These are phyloP conservation scores for Parnassius glacialis DNA, from an alignment of 2,888 invertebrate genomes.

Conservation along the genomic window DNA sequence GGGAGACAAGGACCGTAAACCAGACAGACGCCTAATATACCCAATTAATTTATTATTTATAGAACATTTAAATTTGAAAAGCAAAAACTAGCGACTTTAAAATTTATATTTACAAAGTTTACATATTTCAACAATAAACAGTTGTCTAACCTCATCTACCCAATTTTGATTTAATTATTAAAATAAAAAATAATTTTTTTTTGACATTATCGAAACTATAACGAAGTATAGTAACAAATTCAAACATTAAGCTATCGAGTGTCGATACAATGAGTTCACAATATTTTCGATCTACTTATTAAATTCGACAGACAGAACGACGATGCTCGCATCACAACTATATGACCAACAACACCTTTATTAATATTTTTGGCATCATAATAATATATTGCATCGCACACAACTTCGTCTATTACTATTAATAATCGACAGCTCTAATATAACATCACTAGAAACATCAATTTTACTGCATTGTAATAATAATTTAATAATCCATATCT, in stretches of 20 bases:
- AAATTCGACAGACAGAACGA: constrained; percentile 3
- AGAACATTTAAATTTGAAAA: constrained; percentile 2
- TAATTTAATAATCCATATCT: no score
- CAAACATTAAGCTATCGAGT: constrained; percentile 24
- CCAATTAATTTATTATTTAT: background rate
- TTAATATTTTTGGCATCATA: background rate
- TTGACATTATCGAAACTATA: constrained; percentile 44
- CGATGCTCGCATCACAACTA: background rate
- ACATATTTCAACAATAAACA: constrained; percentile 1
- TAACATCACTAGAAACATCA: no score
- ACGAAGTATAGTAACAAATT: constrained; percentile 41
- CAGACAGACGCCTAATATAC: constrained; percentile 7
- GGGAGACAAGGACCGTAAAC: constrained; percentile 10
- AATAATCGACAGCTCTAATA: no score
- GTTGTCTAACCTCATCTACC: constrained; percentile 8
- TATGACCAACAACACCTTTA: constrained; percentile 6
- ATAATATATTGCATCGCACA: no score
- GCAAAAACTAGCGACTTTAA: constrained; percentile 2
- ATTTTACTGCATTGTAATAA: no score
- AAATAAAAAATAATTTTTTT: constrained; percentile 30
- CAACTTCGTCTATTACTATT: no score
- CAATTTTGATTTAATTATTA: constrained; percentile 36
- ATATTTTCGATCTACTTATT: constrained; percentile 5
- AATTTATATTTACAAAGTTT: constrained; percentile 14
- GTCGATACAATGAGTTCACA: constrained; percentile 4